Conservation (phyloP, 2,113 vertebrate species). For the Tychaedon coryphoeus region DNA sequence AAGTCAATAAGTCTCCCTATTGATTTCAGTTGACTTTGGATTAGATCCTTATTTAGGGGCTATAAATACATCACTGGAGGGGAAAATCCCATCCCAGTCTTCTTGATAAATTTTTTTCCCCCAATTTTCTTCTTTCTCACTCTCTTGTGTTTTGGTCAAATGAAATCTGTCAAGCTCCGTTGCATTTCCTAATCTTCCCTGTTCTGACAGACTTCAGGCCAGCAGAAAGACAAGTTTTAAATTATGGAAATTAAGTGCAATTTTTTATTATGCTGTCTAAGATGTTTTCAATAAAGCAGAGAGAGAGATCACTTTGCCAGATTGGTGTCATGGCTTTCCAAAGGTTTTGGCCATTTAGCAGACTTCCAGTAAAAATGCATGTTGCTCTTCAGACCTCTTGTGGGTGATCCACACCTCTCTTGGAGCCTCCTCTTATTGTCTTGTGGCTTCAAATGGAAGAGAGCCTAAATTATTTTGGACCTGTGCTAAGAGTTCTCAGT, state of each 20-base stretch:
- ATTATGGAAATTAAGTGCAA: slow-evolving; percentile 45
- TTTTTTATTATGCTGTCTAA: slow-evolving; percentile 67
- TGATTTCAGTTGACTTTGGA: slow-evolving; percentile 48
- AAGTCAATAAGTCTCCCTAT: slow-evolving; percentile 14
- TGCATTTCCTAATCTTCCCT: slow-evolving; percentile 30
- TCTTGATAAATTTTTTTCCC: neutral
- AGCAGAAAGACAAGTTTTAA: slow-evolving; percentile 55
- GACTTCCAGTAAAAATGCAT: slow-evolving; percentile 74
- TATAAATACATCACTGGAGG: slow-evolving; percentile 31
- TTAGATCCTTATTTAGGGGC: neutral
- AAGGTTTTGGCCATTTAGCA: slow-evolving; percentile 69
- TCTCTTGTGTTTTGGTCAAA: slow-evolving; percentile 47
- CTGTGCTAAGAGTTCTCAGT: neutral
- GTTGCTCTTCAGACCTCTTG: slow-evolving; percentile 71
- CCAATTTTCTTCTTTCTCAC: neutral
- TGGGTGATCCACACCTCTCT: slow-evolving; percentile 69
- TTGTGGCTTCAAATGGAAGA: slow-evolving; percentile 69
- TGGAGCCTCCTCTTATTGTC: slow-evolving; percentile 67
- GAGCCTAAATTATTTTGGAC: slow-evolving; percentile 53
- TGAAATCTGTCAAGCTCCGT: neutral
- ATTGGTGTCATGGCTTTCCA: slow-evolving; percentile 69
- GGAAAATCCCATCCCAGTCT: slow-evolving; percentile 8
- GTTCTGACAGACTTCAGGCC: slow-evolving; percentile 39
- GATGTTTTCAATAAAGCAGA: slow-evolving; percentile 75
- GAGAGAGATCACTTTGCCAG: slow-evolving; percentile 64